Conservation (phyloP, 2,113 vertebrate species). For the Corythornis cristatus region DNA sequence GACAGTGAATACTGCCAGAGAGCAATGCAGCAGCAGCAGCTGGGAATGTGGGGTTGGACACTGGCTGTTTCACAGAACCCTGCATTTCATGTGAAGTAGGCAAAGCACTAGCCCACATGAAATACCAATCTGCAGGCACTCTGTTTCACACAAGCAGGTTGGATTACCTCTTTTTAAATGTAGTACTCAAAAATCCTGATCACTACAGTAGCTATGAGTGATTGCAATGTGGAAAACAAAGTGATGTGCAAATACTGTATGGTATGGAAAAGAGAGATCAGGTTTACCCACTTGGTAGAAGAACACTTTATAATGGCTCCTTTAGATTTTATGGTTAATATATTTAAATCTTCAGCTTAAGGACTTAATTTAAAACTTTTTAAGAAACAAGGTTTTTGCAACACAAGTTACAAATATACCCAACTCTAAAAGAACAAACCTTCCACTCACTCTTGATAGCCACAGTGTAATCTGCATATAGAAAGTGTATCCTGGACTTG, state of each 20-base stretch:
- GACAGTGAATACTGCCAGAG: background rate
- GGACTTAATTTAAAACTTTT: background rate
- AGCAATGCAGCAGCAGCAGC: background rate
- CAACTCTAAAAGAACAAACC: background rate
- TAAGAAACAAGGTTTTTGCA: background rate
- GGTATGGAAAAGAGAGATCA: background rate
- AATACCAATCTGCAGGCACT: background rate
- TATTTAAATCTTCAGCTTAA: background rate
- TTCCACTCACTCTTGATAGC: background rate
- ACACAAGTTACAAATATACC: background rate
- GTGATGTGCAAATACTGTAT: background rate
- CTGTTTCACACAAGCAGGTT: background rate
- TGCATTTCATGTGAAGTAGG: background rate
- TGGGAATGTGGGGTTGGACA: background rate
- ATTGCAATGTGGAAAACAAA: background rate
- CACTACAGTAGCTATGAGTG: background rate
- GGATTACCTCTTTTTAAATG: background rate
- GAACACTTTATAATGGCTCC: background rate
- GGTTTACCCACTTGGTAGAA: background rate
- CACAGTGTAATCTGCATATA: background rate
- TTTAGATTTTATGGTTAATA: background rate
- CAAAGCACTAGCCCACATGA: background rate
- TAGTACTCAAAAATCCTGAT: background rate
- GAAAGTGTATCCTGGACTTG: no score
- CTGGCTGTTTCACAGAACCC: background rate